phyloP scores from a whole-genome alignment of 1,140 invertebrate genomes.

The Rhopalosiphum padi region DNA sequence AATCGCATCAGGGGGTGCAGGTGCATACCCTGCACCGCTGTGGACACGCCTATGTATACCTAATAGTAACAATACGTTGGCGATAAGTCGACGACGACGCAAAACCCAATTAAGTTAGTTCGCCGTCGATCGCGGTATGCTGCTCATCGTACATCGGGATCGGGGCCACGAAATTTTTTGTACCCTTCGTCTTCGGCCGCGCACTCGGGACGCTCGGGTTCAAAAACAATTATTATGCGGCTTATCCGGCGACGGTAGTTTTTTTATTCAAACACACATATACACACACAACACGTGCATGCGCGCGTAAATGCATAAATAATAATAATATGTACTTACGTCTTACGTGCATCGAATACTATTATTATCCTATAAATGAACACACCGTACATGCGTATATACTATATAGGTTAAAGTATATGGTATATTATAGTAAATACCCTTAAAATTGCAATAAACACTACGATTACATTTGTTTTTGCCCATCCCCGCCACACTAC shows the following conservation, averaged over 20 bases:
- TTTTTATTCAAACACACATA: background rate
- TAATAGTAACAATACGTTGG: background rate
- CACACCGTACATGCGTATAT: background rate
- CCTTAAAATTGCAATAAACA: background rate
- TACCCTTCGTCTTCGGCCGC: background rate
- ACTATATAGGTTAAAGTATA: too few species aligned
- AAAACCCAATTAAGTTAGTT: background rate
- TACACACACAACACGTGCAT: background rate
- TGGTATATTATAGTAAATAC: too few species aligned
- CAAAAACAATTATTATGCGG: conserved; percentile 20
- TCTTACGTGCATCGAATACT: background rate
- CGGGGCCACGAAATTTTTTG: background rate
- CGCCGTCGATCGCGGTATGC: background rate
- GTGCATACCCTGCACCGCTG: too few species aligned
- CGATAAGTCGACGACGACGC: too few species aligned
- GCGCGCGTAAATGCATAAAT: background rate
- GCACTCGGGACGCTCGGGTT: background rate
- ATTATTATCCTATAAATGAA: background rate
- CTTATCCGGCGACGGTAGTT: too few species aligned
- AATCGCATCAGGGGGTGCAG: too few species aligned
- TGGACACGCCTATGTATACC: background rate
- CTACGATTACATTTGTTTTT: background rate
- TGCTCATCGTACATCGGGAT: background rate
- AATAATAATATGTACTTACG: background rate
- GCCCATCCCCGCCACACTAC: background rate